These are phyloP conservation scores for Agrenia bidenticulata DNA, from an alignment of 2,888 invertebrate genomes.

Conservation along the genomic window DNA sequence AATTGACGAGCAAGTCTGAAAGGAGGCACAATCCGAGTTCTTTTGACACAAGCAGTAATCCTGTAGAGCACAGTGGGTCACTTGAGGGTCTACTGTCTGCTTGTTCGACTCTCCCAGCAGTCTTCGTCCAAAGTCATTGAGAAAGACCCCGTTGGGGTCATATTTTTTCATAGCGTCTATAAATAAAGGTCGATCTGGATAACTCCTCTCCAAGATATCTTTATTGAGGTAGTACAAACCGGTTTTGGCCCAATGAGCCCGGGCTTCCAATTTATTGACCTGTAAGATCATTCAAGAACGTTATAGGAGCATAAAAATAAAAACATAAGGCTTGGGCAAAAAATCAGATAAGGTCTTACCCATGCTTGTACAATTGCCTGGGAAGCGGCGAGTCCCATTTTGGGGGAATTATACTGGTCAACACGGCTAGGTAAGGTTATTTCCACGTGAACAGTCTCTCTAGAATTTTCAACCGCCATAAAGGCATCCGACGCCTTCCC, in stretches of 20 bases:
- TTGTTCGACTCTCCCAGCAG: slow-evolving; percentile 4
- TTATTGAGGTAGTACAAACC: slow-evolving; percentile 12
- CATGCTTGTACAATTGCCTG: no score
- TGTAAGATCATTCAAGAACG: no score
- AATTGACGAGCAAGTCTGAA: slow-evolving; percentile 15
- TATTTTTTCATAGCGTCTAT: slow-evolving; percentile 13
- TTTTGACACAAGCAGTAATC: slow-evolving; percentile 28
- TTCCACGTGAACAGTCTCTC: no score
- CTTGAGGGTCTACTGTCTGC: slow-evolving; percentile 12
- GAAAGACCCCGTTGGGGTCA: slow-evolving; percentile 29
- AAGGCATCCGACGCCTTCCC: slow-evolving; percentile 25
- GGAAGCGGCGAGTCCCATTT: no score
- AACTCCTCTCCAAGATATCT: neutral
- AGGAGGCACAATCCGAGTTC: slow-evolving; percentile 15
- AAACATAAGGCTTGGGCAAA: no score
- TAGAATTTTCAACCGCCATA: slow-evolving; percentile 24
- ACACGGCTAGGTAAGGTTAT: no score
- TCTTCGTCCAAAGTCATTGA: slow-evolving; percentile 32
- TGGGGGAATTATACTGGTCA: no score
- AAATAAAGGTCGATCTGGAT: neutral
- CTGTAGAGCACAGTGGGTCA: slow-evolving; percentile 22
- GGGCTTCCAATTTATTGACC: slow-evolving; percentile 1
- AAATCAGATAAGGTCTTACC: no score
- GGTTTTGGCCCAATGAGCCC: slow-evolving; percentile 35
- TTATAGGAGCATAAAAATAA: no score